Conservation (phyloP, 2,113 vertebrate genomes). For the Emydura subglobosa region DNA sequence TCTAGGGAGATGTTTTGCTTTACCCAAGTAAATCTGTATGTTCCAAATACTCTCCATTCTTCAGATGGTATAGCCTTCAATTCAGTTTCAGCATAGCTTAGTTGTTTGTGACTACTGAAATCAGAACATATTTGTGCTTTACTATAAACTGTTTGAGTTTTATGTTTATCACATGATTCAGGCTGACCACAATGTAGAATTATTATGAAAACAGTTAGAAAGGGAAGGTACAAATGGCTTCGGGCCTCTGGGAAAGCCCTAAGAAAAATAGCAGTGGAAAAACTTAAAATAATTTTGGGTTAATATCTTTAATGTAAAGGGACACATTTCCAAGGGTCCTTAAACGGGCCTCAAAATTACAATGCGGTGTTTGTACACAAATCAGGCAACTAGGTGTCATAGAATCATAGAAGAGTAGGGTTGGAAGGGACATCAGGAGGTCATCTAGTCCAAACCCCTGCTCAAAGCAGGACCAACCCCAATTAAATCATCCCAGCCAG, state of each 20-base stretch:
- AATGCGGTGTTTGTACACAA: not conserved
- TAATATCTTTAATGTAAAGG: not conserved
- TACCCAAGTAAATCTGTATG: constrained; percentile 12
- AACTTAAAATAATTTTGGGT: not conserved
- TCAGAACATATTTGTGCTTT: not conserved
- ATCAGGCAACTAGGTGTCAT: not conserved
- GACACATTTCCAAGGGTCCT: not conserved
- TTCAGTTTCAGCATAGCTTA: not conserved
- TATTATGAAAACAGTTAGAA: not conserved
- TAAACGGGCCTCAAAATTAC: not conserved
- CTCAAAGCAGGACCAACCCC: too few relatives aligned
- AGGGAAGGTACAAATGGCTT: too few relatives aligned
- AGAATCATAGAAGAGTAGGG: too few relatives aligned
- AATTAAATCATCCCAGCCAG: too few relatives aligned
- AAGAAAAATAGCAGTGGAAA: not conserved
- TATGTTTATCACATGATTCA: not conserved
- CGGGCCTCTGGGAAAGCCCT: not conserved
- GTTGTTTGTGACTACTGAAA: not conserved
- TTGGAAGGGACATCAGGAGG: too few relatives aligned
- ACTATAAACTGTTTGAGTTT: not conserved
- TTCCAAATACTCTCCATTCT: not conserved
- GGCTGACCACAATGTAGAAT: not conserved
- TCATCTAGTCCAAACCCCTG: too few relatives aligned
- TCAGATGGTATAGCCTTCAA: not conserved
- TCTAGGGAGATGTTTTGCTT: not conserved